Evolutionary conservation across 2,113 vertebrate genomes (phyloP), one percentile per base, ranked within the genome.

Genomic region (Puffinus mauretanicus): DNA sequence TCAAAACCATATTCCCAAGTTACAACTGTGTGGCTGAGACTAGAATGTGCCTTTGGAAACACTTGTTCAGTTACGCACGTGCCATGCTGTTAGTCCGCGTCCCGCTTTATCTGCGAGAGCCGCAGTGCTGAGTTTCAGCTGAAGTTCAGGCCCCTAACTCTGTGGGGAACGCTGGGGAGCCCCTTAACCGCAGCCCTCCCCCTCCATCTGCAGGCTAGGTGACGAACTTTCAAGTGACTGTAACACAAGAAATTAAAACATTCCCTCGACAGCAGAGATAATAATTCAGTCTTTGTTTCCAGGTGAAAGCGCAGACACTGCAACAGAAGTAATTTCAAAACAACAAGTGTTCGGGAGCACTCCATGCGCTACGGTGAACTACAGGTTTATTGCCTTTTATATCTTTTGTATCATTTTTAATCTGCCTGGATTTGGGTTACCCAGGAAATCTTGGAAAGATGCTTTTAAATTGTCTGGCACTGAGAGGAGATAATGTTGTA

Each of bases 151-250:
- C 42, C 42, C 4, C 1, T 6, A 70, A 36, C 17, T 70, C 36
- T 1, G 0, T 27, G 78, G 78, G 32, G 85, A 82, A 2, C 0
- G 1, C 10, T 4, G 14, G 11, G 0, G 4, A 73, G 40, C 0
- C 3, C 5, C 40, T 36, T 78, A 79, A 70, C 70, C 82, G 60
- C 38, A 76, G 52, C 78, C 69, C 78, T 64, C 72, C 46, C 73
- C 46, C 88, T 73, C 82, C 75, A 52, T 69, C 94, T 95, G 62
- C 61, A 70, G 88, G 86, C 36, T 40, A 47, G 71, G 82, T 77
- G 58, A 51, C 1, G n/a, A 18, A 40, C 85, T 69, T 90, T 34
- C 75, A 77, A 61, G 62, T 19, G 49, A 69, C 47, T 55, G 20
- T 19, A 61, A 36, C 0, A 22, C 44, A 42, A 88, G 66, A 90